Evolutionary conservation across 2,797 vertebrate species (phyloP).

Genomic region (Argya squamiceps): DNA sequence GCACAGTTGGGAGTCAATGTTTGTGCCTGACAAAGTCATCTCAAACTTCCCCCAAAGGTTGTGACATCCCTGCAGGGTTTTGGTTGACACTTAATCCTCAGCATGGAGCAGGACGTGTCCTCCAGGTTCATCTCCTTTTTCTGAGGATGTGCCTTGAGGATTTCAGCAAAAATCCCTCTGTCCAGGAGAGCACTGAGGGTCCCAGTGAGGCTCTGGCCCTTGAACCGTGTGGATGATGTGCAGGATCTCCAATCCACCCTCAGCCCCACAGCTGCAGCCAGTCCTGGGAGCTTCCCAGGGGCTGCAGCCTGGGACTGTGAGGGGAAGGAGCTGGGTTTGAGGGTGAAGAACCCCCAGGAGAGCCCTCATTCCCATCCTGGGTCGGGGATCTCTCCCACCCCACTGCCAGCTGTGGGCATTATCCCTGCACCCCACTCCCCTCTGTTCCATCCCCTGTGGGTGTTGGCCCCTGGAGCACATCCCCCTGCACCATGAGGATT

Average conservation of each 20-base stretch:
- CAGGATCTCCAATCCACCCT: not conserved
- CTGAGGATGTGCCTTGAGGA: not conserved
- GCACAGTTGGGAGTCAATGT: not conserved
- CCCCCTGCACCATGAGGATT: not conserved
- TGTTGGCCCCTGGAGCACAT: not conserved
- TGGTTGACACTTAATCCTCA: not conserved
- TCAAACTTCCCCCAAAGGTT: not conserved
- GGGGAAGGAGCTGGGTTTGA: not conserved
- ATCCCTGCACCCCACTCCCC: not conserved
- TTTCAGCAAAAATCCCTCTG: not conserved
- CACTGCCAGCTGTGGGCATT: accelerated
- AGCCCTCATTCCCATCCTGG: not conserved
- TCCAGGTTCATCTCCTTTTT: not conserved
- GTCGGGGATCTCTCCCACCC: not conserved
- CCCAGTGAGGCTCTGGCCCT: not conserved
- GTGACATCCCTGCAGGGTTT: not conserved
- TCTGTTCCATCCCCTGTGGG: accelerated
- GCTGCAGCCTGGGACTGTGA: not conserved
- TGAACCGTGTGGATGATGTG: accelerated
- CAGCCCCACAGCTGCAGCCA: not conserved
- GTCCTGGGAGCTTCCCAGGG: not conserved
- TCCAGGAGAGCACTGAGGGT: not conserved
- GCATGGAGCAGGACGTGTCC: not conserved
- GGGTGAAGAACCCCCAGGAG: not conserved
- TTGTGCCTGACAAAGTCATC: not conserved